Evolutionary conservation across 2,888 invertebrate genomes (phyloP).

Genomic region (Scaptomyza tumidula): DNA sequence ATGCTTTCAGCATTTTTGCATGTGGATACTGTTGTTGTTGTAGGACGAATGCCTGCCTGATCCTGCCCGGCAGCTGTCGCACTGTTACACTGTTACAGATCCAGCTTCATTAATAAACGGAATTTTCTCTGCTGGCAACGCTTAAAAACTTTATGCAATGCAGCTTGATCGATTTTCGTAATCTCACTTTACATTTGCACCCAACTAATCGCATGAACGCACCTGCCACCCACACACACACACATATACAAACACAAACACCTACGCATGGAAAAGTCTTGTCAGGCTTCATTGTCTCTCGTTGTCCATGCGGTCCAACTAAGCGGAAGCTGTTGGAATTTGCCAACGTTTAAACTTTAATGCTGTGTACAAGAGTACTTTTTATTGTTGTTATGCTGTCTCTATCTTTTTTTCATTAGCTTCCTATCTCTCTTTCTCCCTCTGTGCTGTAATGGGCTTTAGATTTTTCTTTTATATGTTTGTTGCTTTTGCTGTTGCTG

Average conservation of each 20-base stretch:
- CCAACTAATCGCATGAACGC: conserved; percentile 37
- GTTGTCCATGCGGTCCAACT: conserved; percentile 54
- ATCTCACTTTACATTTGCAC: conserved; percentile 52
- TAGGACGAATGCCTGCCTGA: not conserved
- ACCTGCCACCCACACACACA: conserved; percentile 37
- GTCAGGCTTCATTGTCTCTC: conserved; percentile 46
- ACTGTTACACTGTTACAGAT: conserved; percentile 3
- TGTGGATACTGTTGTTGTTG: not conserved
- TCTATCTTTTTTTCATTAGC: conserved; percentile 6
- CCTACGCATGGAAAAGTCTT: conserved; percentile 14
- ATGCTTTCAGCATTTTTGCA: conserved; percentile 7
- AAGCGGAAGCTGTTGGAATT: conserved; percentile 79
- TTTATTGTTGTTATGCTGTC: conserved; percentile 44
- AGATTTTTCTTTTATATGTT: conserved; percentile 32
- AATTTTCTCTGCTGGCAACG: not conserved
- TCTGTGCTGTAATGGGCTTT: conserved; percentile 43
- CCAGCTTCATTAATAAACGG: conserved; percentile 27
- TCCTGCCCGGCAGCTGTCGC: not conserved
- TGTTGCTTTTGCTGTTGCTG: not conserved
- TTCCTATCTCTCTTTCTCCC: conserved; percentile 5
- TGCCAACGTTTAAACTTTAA: conserved; percentile 79
- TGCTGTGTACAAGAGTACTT: conserved; percentile 73
- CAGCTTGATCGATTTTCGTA: conserved; percentile 61
- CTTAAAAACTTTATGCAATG: conserved; percentile 11
- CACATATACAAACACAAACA: not conserved